Evolutionary conservation across 2,797 vertebrate genomes (phyloP).

Genomic region (Botia kubotai): DNA sequence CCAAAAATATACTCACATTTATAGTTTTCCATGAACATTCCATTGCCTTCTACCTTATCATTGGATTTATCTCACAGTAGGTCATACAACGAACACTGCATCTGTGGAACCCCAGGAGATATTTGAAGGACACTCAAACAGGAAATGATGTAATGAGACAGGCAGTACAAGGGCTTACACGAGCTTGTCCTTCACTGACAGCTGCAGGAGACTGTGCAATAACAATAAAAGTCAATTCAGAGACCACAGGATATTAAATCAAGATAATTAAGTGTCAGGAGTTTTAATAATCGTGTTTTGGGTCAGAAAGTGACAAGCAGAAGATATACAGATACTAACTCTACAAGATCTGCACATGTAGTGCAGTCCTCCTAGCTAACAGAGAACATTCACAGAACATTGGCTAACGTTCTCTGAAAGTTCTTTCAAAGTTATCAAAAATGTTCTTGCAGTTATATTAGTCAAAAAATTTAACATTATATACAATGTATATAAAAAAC

Average conservation of each 20-base stretch:
- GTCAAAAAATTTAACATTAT: no score
- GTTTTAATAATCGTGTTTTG: conserved; percentile 44
- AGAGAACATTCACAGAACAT: no score
- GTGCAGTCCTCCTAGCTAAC: neutral
- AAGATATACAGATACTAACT: conserved; percentile 31
- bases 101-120: conserved; percentile 32
- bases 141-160: conserved; percentile 59
- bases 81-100: conserved; percentile 28
- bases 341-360: conserved; percentile 11
- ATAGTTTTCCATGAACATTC: conserved; percentile 21
- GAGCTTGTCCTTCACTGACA: conserved; percentile 28
- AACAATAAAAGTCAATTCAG: conserved; percentile 17
- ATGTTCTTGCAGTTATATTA: no score
- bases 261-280: conserved; percentile 53
- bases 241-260: conserved; percentile 48
- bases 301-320: conserved; percentile 36
- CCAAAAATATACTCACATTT: conserved; percentile 41
- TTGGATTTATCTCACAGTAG: conserved; percentile 36
- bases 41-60: conserved; percentile 31
- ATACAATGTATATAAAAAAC: no score
- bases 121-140: conserved; percentile 49
- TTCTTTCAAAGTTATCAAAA: no score
- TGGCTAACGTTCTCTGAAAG: no score
- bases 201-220: conserved; percentile 31
- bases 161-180: conserved; percentile 26